These are phyloP conservation scores for Hephaestus fuliginosus DNA, from an alignment of 2,797 vertebrate genomes.

Conservation along the genomic window DNA sequence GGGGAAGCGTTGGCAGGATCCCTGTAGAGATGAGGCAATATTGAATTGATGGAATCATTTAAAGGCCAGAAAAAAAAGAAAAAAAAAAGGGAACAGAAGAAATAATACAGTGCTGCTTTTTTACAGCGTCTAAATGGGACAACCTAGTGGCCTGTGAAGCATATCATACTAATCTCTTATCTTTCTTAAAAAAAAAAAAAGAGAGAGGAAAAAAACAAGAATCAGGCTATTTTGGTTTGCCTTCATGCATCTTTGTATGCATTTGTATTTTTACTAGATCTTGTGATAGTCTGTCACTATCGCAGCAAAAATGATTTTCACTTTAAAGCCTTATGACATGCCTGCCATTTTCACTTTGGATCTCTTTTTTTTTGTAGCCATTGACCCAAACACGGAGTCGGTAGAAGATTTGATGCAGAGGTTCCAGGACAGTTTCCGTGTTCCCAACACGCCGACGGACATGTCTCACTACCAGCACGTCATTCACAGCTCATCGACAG, in stretches of 20 bases:
- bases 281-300: conserved; percentile 33
- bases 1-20: conserved; percentile 67
- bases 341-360: conserved; percentile 57
- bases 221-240: conserved; percentile 22
- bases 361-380: conserved; percentile 78
- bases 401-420: conserved; percentile 97
- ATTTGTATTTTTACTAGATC: conserved; percentile 10
- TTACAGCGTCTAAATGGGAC: conserved; percentile 50
- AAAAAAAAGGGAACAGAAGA: conserved; percentile 9
- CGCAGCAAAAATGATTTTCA: conserved; percentile 16
- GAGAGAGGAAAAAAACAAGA: background rate
- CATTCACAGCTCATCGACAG: conserved; percentile 88
- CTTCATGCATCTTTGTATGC: conserved; percentile 16
- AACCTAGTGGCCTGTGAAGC: conserved; percentile 34
- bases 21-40: conserved; percentile 75
- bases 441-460: conserved; percentile 92
- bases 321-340: conserved; percentile 41
- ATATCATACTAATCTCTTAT: conserved; percentile 47
- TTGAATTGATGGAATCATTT: conserved; percentile 77
- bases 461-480: conserved; percentile 93
- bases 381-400: conserved; percentile 91
- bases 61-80: conserved; percentile 57
- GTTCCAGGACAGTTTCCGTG: conserved; percentile 97
- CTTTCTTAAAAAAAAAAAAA: conserved; percentile 2
- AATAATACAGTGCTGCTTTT: conserved; percentile 23